These are phyloP conservation scores for Tenualosa ilisha DNA, from an alignment of 2,797 vertebrate genomes.

Conservation along the genomic window DNA sequence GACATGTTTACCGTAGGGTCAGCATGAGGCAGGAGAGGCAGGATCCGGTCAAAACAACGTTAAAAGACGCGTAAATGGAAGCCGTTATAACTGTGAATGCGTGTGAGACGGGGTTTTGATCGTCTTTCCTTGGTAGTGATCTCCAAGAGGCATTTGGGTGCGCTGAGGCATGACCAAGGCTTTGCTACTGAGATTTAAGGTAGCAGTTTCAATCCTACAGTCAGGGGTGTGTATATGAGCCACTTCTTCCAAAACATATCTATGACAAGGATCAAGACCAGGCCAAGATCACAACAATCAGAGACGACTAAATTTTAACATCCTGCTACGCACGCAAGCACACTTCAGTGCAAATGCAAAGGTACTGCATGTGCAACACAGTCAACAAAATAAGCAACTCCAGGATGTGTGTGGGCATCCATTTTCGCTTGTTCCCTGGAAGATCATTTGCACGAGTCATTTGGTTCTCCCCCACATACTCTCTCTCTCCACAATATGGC, in stretches of 20 bases:
- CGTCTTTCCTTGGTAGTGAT: not conserved
- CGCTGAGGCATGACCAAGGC: not conserved
- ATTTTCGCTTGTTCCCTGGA: too few species aligned
- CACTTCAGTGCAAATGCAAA: not conserved
- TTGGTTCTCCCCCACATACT: not conserved
- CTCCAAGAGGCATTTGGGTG: not conserved
- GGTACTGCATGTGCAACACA: not conserved
- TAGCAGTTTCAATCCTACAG: not conserved
- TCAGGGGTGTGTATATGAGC: not conserved
- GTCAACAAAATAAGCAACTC: not conserved
- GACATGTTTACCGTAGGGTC: not conserved
- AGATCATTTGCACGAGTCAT: too few species aligned
- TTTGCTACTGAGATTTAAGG: not conserved
- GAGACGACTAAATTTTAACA: not conserved
- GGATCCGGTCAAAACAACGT: not conserved
- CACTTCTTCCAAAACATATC: not conserved
- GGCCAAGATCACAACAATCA: not conserved
- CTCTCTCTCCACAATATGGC: not conserved
- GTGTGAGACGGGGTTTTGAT: not conserved
- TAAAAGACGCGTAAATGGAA: not conserved
- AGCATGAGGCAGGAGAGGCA: not conserved
- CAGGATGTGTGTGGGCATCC: not conserved
- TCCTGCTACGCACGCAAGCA: not conserved
- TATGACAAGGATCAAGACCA: not conserved
- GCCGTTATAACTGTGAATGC: not conserved